Evolutionary conservation across 1,140 invertebrate species (phyloP), one percentile per base, ranked within the genome.

Genomic region (Ylistrum balloti): DNA sequence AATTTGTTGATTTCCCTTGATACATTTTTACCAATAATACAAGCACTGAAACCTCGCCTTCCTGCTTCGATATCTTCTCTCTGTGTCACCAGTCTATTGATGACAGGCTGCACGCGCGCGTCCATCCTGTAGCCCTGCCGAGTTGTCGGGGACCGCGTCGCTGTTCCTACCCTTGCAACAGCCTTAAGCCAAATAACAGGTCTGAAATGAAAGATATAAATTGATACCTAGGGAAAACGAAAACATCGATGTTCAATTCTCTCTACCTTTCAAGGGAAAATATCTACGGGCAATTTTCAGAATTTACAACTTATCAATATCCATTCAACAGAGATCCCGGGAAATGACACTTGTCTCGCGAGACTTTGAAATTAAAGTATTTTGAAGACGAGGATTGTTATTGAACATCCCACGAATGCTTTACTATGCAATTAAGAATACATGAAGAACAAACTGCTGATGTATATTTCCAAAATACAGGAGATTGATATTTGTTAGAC

Each of bases 1-100:
- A 89, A 89, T 89, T 89, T 89, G 88, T 89, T 89, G 88, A 89
- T 89, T 89, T 89, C 88, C 88, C 88, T n/a, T 5, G 88, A 86
- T 89, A 89, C 85, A 86, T 86, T 86, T 89, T 89, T 89, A 86
- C 85, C 88, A 86, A 89, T 86, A 89, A 48, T 89, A 89, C 86
- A 89, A 89, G 56, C 56, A 74, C 56, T 74, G 56, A 74, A 74
- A 74, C 56, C 56, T 74, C 56, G 56, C 56, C 56, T 74, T 74
- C 22, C 56, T 74, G n/a, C 56, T 74, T n/a, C 56, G 56, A 74
- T 74, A 74, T 74, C 56, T 74, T 74, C 56, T 74, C 56, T 74
- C n/a, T 28, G 56, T 74, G 56, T 74, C 56, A 74, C 56, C 56
- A 74, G 56, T 28, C 56, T 74, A 74, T 74, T 74, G 20, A 74